Evolutionary conservation across 30 jellyfish, hydroid and myxozoan species (phyloP), one percentile per base, ranked within the genome.

Genomic region (Morbakka virulenta): DNA sequence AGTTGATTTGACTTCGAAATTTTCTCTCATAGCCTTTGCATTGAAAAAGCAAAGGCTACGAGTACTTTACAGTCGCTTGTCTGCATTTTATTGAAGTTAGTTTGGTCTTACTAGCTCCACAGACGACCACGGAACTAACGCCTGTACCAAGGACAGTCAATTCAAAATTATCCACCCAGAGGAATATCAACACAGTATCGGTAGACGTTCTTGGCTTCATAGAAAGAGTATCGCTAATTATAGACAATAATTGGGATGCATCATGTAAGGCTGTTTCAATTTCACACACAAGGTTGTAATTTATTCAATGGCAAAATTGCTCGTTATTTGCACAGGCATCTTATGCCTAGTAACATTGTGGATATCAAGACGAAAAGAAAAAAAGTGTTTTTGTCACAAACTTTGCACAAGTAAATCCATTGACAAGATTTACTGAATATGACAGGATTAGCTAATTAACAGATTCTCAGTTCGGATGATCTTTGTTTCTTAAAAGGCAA

Each of bases 281-380:
- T 31, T 76, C 75, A 61, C 87, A 77, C 1, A 64, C 50, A 17
- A 61, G 47, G 50, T 77, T 77, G 50, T 62, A 77, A 64, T 62
- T 64, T 13, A 77, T 62, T 25, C 76, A 77, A 35, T 77, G 88
- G 32, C 88, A 84, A 62, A 77, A 84, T 52, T 77, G 78, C 31
- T 13, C 36, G 63, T 25, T 29, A 77, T 0, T 13, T 77, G 68
- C 29, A 77, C 63, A 0, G 35, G 52, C 28, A 2, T 14, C 36
- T 62, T 62, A 3, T 57, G 76, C 28, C 87, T 84, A 2, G 87
- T 52, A 2, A 77, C 53, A 50, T 35, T 63, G 63, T 77, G 88
- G 32, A 77, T 33, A 28, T 75, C 88, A 62, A 77, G 88, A 13
- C 84, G 85, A 28, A 62, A 35, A n/a, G 17, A 77, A 29, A 31